Evolutionary conservation across 2,888 invertebrate species (phyloP).

Genomic region (Xylocampa areola): DNA sequence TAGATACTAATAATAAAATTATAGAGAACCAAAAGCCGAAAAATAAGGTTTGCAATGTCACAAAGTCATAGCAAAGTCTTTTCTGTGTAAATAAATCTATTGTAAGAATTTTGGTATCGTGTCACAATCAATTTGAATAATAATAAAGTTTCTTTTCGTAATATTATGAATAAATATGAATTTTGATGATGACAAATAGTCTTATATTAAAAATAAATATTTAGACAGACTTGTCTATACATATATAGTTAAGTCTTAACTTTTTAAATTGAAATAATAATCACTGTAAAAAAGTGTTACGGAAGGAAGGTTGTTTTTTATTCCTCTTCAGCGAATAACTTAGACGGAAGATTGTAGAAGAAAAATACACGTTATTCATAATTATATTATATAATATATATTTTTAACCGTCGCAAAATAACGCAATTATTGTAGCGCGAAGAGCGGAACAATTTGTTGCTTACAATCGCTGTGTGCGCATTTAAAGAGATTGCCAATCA

Average conservation of each 20-base stretch:
- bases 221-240: too few species aligned
- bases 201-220: too few species aligned
- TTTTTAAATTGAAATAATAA: too few species aligned
- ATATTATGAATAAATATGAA: too few species aligned
- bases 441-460: constrained; percentile 57
- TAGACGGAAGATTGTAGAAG: constrained; percentile 2
- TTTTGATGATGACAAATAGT: too few species aligned
- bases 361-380: constrained; percentile 13
- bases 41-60: background rate
- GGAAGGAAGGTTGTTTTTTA: background rate
- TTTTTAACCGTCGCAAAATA: constrained; percentile 41
- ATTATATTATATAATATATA: constrained; percentile 29
- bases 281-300: too few species aligned
- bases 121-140: too few species aligned
- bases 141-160: too few species aligned
- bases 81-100: too few species aligned
- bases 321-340: background rate
- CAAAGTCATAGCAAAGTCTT: constrained; percentile 1
- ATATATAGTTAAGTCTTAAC: too few species aligned
- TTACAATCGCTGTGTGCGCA: constrained; percentile 55
- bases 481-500: constrained; percentile 62
- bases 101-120: too few species aligned
- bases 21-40: background rate
- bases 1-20: background rate
- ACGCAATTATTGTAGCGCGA: constrained; percentile 53